These are phyloP conservation scores for Platerodrilus igneus DNA, from an alignment of 2,888 invertebrate genomes.

Conservation along the genomic window DNA sequence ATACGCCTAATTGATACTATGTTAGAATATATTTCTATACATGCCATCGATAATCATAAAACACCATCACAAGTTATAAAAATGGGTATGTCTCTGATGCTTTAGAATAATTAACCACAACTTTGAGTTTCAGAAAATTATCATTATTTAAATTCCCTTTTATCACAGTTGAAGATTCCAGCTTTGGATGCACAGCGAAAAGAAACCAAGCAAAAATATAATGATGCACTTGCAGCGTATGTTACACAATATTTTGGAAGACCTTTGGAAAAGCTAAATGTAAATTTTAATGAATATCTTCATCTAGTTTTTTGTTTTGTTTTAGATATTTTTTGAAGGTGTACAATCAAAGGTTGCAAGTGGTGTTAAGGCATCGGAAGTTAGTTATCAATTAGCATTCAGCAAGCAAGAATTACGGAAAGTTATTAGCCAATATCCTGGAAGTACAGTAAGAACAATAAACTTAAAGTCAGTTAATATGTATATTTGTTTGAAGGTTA, in stretches of 20 bases:
- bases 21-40: constrained; percentile 73
- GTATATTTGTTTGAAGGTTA: constrained; percentile 63
- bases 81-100: constrained; percentile 58
- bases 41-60: constrained; percentile 81
- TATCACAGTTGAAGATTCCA: constrained; percentile 84
- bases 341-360: constrained; percentile 89
- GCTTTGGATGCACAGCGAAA: constrained; percentile 83
- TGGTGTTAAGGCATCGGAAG: constrained; percentile 95
- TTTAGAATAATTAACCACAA: not conserved
- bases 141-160: constrained; percentile 82
- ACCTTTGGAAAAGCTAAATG: constrained; percentile 86
- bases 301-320: constrained; percentile 20
- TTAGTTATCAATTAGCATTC: constrained; percentile 95
- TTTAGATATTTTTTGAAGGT: constrained; percentile 92
- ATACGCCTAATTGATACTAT: constrained; percentile 74
- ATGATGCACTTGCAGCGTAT: constrained; percentile 84
- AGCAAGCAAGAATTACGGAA: constrained; percentile 94
- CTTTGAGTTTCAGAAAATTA: constrained; percentile 74
- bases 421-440: constrained; percentile 91
- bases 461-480: not conserved
- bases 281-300: constrained; percentile 52
- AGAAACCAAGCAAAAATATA: constrained; percentile 86
- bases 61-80: constrained; percentile 89
- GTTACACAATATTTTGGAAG: constrained; percentile 93
- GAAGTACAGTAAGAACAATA: constrained; percentile 50